Percentiles rank a stretch among this genome's conserved stretches.
Evolutionary conservation across 2,797 vertebrate species (phyloP).

Genomic region (Cirrhinus molitorella): DNA sequence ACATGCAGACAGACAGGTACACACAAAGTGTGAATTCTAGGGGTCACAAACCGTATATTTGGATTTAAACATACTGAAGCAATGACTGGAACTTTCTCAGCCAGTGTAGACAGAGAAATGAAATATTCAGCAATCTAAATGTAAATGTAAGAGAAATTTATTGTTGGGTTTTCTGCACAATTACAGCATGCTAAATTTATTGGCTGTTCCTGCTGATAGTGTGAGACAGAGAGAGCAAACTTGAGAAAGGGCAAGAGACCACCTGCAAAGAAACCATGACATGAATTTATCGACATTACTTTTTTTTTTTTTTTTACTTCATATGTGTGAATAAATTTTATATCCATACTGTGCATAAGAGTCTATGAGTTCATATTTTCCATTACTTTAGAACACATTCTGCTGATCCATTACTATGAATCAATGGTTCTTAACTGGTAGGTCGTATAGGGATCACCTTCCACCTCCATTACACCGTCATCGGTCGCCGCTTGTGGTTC

Average conservation of each 20-base stretch:
- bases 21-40: neutral
- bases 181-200: constrained; percentile 82
- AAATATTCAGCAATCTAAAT: constrained; percentile 88
- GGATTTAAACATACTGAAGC: constrained; percentile 48
- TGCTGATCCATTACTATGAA: constrained; percentile 17
- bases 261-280: neutral
- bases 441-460: neutral
- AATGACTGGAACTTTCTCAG: constrained; percentile 47
- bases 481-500: neutral
- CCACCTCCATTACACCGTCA: constrained; percentile 6
- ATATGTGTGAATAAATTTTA: neutral
- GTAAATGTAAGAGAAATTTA: constrained; percentile 86
- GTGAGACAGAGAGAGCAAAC: constrained; percentile 28
- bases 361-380: neutral
- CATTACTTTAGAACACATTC: constrained; percentile 14
- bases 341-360: constrained; percentile 22
- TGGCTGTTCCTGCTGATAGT: constrained; percentile 61
- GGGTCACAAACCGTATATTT: constrained; percentile 30
- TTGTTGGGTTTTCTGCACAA: constrained; percentile 79
- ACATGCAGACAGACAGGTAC: neutral
- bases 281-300: constrained; percentile 3
- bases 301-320: constrained; percentile 19
- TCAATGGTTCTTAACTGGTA: constrained; percentile 16
- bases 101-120: constrained; percentile 73
- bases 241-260: constrained; percentile 25